Conservation (phyloP, 2,113 vertebrate genomes). For the Paramisgurnus dabryanus region DNA sequence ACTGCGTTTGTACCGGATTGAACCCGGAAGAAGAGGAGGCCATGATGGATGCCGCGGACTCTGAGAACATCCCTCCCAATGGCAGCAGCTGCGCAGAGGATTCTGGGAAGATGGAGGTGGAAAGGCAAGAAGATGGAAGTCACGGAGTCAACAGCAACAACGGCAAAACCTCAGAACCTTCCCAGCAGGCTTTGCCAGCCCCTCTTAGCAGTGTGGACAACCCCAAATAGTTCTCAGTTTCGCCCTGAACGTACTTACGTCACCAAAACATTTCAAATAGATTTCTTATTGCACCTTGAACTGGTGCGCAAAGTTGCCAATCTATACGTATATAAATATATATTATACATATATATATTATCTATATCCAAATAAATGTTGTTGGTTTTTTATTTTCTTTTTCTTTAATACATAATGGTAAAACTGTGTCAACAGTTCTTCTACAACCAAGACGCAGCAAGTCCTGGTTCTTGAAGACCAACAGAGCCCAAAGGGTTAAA, state of each 20-base stretch:
- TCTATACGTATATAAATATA: constrained; percentile 79
- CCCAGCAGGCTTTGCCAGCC: constrained; percentile 73
- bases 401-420: constrained; percentile 85
- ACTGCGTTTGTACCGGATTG: constrained; percentile 23
- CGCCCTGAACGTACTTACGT: constrained; percentile 66
- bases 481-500: constrained; percentile 60
- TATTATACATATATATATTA: constrained; percentile 41
- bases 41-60: not conserved
- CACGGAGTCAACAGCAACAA: constrained; percentile 75
- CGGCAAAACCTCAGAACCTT: constrained; percentile 78
- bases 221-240: constrained; percentile 85
- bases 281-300: constrained; percentile 80
- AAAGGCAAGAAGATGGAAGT: constrained; percentile 27
- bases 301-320: constrained; percentile 96
- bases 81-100: constrained; percentile 51
- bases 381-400: constrained; percentile 59
- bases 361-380: constrained; percentile 39
- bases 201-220: constrained; percentile 77
- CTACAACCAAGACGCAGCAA: constrained; percentile 79
- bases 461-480: constrained; percentile 75
- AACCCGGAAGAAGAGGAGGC: constrained; percentile 3
- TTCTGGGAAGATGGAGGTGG: constrained; percentile 35
- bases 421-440: constrained; percentile 92
- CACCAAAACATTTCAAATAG: constrained; percentile 63
- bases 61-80: constrained; percentile 35